These are phyloP conservation scores for Limosa lapponica DNA, from an alignment of 2,797 vertebrate genomes.

Conservation along the genomic window DNA sequence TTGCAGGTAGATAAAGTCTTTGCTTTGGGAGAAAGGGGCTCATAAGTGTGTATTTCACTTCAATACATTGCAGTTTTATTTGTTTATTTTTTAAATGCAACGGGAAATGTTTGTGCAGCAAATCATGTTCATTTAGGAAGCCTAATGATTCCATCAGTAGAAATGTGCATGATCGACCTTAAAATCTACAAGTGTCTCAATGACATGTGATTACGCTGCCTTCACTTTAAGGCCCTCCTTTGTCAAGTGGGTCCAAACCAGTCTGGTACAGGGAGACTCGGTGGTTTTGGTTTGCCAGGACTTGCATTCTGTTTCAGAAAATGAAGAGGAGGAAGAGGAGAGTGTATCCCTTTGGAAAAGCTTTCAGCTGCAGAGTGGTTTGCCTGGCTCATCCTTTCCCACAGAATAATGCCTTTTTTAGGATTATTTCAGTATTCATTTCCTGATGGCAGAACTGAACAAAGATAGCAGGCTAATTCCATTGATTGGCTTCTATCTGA, in stretches of 20 bases:
- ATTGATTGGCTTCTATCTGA: neutral
- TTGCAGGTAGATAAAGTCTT: neutral
- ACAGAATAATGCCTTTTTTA: neutral
- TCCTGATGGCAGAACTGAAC: neutral
- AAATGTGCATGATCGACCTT: neutral
- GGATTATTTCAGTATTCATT: conserved; percentile 25
- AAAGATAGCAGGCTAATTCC: neutral
- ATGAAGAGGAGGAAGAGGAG: neutral
- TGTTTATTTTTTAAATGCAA: neutral
- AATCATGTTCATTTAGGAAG: neutral
- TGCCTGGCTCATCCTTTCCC: neutral
- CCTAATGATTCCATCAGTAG: neutral
- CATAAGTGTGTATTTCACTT: neutral
- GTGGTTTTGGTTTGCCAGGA: neutral
- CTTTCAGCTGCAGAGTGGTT: neutral
- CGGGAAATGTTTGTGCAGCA: neutral
- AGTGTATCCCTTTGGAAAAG: neutral
- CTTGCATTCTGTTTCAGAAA: neutral
- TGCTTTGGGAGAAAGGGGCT: neutral
- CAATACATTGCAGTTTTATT: neutral
- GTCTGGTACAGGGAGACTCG: neutral
- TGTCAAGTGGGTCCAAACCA: neutral
- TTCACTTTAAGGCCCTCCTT: neutral
- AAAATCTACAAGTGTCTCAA: neutral
- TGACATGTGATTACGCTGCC: neutral